A percentile compares a stretch with the other conserved stretches of the same genome.
phyloP scores from a whole-genome alignment of 2,113 vertebrate species.

The Cebus imitator region DNA sequence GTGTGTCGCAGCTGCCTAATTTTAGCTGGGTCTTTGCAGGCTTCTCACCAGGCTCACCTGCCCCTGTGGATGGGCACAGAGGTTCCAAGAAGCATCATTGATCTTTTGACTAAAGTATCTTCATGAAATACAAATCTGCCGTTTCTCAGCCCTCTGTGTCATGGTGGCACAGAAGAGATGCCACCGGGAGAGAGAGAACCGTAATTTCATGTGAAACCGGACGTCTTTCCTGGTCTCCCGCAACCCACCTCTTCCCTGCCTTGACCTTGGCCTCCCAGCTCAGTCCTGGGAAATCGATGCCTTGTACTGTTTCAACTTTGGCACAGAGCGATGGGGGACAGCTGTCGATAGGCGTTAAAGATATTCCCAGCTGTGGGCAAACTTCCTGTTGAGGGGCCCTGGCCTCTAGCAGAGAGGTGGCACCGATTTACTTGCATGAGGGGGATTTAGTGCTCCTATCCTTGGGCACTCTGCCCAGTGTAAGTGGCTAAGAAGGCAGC shows the following conservation, averaged over 20 bases:
- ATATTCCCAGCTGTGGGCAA: conserved; percentile 2
- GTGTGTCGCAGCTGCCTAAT: conserved; percentile 12
- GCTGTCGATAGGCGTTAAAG: conserved; percentile 19
- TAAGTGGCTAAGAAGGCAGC: background rate
- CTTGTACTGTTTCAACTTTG: conserved; percentile 44
- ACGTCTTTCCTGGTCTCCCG: accelerated
- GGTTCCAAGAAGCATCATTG: conserved; percentile 44
- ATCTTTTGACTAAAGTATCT: conserved; percentile 74
- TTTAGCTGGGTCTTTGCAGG: conserved; percentile 22
- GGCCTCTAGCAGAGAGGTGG: background rate
- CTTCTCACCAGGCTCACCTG: background rate
- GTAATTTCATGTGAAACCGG: conserved; percentile 36
- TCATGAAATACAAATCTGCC: conserved; percentile 78
- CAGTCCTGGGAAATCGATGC: background rate
- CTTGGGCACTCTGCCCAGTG: background rate
- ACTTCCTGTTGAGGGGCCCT: background rate
- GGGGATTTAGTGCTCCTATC: background rate
- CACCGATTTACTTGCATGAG: background rate
- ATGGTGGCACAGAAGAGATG: conserved; percentile 34
- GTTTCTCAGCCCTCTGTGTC: conserved; percentile 65
- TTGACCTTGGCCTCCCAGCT: background rate
- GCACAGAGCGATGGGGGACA: conserved; percentile 44
- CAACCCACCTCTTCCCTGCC: background rate
- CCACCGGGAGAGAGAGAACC: conserved; percentile 44
- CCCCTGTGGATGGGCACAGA: background rate